Evolutionary conservation across 2,888 invertebrate genomes (phyloP).

Genomic region (Epiblema foenella): DNA sequence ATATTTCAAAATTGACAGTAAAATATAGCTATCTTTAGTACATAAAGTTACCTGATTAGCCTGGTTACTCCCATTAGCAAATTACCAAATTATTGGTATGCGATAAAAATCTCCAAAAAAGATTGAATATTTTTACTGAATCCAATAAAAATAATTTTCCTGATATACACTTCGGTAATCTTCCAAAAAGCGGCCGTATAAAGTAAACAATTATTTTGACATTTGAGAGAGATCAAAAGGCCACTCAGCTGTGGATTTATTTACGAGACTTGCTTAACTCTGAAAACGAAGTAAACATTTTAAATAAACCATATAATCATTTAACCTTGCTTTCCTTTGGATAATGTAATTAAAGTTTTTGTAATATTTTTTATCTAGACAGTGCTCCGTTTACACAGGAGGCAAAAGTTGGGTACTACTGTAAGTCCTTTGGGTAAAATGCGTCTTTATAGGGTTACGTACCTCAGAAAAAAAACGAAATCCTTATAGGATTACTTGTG

Average conservation of each 20-base stretch:
- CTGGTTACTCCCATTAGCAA: too few species aligned
- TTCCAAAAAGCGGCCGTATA: slow-evolving; percentile 4
- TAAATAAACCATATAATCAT: slow-evolving; percentile 33
- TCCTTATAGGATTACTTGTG: too few species aligned
- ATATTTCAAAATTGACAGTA: too few species aligned
- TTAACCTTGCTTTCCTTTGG: slow-evolving; percentile 15
- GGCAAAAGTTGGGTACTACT: too few species aligned
- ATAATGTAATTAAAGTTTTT: slow-evolving; percentile 36
- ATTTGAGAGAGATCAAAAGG: slow-evolving; percentile 32
- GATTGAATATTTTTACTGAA: background rate
- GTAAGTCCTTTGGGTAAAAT: too few species aligned
- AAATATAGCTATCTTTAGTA: too few species aligned
- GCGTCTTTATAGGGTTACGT: too few species aligned
- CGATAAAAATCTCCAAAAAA: too few species aligned
- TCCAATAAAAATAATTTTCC: slow-evolving; percentile 4
- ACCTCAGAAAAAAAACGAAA: too few species aligned
- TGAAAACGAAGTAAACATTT: slow-evolving; percentile 33
- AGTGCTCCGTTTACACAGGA: too few species aligned
- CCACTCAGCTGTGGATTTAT: slow-evolving; percentile 4
- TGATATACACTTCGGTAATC: background rate
- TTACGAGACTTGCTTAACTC: background rate
- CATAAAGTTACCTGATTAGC: too few species aligned
- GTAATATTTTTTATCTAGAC: slow-evolving; percentile 32
- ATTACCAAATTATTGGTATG: too few species aligned
- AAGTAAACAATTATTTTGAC: slow-evolving; percentile 24